phyloP scores from a whole-genome alignment of 2,888 invertebrate genomes.

The Andrena trimmerana region DNA sequence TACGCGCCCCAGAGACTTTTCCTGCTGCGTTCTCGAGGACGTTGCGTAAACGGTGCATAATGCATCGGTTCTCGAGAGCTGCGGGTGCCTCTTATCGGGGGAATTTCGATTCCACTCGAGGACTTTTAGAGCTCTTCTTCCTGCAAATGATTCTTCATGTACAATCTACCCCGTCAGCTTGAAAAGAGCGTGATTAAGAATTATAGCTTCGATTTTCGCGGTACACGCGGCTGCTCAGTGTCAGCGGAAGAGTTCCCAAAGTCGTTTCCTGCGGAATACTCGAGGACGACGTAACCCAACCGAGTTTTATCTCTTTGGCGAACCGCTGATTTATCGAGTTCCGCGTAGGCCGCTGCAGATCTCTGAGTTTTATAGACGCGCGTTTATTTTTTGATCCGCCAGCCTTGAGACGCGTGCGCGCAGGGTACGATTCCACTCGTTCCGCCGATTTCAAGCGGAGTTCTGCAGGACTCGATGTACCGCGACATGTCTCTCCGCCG shows the following conservation, averaged over 20 bases:
- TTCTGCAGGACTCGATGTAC: constrained; percentile 45
- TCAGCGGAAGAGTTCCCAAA: no score
- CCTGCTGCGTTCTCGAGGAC: constrained; percentile 7
- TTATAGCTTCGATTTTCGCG: no score
- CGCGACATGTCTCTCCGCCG: constrained; percentile 70
- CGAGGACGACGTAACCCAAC: neutral
- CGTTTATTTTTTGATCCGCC: constrained; percentile 53
- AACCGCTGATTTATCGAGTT: constrained; percentile 24
- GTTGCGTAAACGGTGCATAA: constrained; percentile 44
- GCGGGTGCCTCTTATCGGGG: neutral
- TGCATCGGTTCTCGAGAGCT: constrained; percentile 8
- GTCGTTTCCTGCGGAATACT: neutral
- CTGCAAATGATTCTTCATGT: no score
- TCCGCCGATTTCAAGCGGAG: constrained; percentile 17
- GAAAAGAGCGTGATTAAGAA: no score
- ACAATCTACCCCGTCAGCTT: no score
- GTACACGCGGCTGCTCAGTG: no score
- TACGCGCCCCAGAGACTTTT: constrained; percentile 9
- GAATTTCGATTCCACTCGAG: no score
- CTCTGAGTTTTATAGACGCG: constrained; percentile 1
- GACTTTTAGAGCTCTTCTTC: no score
- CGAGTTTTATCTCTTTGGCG: neutral
- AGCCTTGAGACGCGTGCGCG: constrained; percentile 38
- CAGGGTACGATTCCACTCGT: constrained; percentile 14
- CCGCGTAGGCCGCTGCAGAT: constrained; percentile 2